Conservation (phyloP, 1,140 invertebrate genomes). For the Hycleus phaleratus region DNA sequence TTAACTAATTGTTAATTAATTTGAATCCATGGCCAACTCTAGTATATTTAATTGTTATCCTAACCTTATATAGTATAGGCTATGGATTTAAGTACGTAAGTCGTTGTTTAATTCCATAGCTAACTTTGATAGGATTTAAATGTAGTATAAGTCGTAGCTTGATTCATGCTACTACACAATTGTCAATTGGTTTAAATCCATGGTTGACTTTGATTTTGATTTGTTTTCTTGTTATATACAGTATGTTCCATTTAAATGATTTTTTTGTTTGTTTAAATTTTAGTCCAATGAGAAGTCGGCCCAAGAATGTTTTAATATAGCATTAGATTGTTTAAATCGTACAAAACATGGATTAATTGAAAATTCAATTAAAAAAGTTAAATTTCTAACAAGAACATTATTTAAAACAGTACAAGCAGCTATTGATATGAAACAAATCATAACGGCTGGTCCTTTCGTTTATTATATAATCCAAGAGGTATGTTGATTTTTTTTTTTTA, state of each 20-base stretch:
- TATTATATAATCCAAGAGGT: constrained; percentile 78
- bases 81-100: too few relatives aligned
- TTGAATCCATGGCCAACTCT: too few relatives aligned
- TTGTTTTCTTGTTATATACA: too few relatives aligned
- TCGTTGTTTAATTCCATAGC: too few relatives aligned
- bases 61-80: too few relatives aligned
- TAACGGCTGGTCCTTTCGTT: constrained; percentile 81
- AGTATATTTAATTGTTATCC: too few relatives aligned
- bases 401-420: constrained; percentile 75
- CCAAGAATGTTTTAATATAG: constrained; percentile 64
- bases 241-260: neutral
- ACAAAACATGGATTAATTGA: constrained; percentile 56
- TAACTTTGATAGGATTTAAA: too few relatives aligned
- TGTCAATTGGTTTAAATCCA: too few relatives aligned
- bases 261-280: neutral
- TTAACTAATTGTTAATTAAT: too few relatives aligned
- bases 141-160: too few relatives aligned
- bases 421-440: constrained; percentile 72
- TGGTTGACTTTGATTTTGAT: too few relatives aligned
- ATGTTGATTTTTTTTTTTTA: constrained; percentile 1
- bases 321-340: constrained; percentile 63
- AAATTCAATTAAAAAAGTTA: constrained; percentile 67
- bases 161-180: too few relatives aligned
- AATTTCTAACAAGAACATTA: constrained; percentile 61
- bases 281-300: constrained; percentile 46